Base-by-base conservation (phyloP, 2,888 invertebrate genomes). In the Drymonia ruficornis region DNA sequence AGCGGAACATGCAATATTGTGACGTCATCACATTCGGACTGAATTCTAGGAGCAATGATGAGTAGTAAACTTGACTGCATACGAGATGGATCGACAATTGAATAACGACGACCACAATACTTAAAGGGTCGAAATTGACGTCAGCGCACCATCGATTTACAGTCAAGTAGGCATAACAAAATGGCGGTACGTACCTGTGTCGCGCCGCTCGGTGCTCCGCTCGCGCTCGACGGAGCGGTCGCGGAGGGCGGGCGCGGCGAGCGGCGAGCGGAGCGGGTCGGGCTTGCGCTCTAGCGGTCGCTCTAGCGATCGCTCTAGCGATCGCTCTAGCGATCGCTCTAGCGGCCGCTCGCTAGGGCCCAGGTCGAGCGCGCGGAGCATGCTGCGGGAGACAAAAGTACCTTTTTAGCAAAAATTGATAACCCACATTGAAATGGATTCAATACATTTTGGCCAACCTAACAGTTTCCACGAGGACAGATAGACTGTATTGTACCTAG, bases 361-460 rank as follows among this genome's bases (percentile, higher is more conserved):
- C 46, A 89, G 94, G 83, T 98, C 97, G 74, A 97, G 94, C 50
- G 97, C 96, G 82, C 96, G 95, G 77, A 97, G 93, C 81, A 96
- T 95, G 87, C 96, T 96, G 94, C 2, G 93, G 86, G 84, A 86
- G 86, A 49, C 11, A 56, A 51, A 61, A 56, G 13, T 6, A 47
- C 11, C n/a, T 16, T 28, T 43, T 19, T 18, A 38, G 38, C 12
- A 38, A 31, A 31, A 4, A 23, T 23, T 23, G 1, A 6, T 23
- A 2, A 2, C 23, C 7, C 23, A 1, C 23, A 23, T 23, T 23
- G 1, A 23, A 23, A 23, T 23, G 23, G 7, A 23, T 23, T 6
- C 4, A 2, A 23, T 4, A 23, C 5, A 23, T 23, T 23, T 23
- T 23, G 4, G 7, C 3, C 4, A 23, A 23, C 7, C n/a, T n/a